A percentile compares a stretch with the other conserved stretches of the same genome.
Conservation (phyloP, 2,797 vertebrate genomes). For the Caiman crocodilus region DNA sequence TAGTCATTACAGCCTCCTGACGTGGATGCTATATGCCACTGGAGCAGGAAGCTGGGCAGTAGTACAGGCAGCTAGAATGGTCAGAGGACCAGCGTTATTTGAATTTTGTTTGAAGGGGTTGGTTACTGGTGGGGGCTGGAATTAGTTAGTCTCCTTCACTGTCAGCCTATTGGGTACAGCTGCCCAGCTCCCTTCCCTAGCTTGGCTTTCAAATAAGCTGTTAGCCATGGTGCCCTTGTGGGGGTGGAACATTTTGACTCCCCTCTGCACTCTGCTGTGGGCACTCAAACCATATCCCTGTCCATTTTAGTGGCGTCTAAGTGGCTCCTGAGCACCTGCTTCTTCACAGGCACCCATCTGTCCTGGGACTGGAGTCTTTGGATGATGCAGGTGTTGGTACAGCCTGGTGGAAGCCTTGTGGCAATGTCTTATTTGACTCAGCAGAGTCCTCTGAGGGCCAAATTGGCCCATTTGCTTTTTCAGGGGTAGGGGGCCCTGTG, state of each 20-base stretch:
- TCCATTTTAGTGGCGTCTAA: conserved; percentile 14
- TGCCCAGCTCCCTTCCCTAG: neutral
- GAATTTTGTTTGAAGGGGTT: rapidly evolving
- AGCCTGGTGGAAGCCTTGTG: conserved; percentile 37
- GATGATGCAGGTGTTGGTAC: neutral
- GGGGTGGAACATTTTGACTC: neutral
- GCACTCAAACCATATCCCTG: neutral
- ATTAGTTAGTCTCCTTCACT: neutral
- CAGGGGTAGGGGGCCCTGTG: neutral
- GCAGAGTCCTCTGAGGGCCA: neutral
- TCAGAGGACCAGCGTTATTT: neutral
- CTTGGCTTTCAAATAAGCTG: neutral
- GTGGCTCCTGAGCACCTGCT: neutral
- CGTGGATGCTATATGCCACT: neutral
- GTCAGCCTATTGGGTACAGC: neutral
- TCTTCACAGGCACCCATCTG: neutral
- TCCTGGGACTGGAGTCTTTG: neutral
- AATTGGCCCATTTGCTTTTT: neutral
- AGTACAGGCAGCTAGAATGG: neutral
- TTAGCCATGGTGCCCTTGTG: neutral
- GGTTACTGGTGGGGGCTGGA: neutral
- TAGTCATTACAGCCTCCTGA: neutral
- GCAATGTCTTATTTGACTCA: neutral
- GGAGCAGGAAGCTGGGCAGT: neutral
- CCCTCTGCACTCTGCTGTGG: neutral